Conservation (phyloP, 1,140 invertebrate species). For the Eumaeus atala region DNA sequence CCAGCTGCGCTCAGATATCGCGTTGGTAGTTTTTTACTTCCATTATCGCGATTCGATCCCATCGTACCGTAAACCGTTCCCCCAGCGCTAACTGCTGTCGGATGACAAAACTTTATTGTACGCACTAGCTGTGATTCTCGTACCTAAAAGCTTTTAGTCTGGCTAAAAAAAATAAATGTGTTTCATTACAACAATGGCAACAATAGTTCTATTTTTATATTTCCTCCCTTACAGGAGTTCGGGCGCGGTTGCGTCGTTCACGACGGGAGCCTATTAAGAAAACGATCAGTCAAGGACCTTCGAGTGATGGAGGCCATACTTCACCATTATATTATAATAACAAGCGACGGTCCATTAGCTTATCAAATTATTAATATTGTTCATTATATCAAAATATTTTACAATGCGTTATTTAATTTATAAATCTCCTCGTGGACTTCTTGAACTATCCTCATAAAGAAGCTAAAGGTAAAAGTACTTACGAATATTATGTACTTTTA, state of each 20-base stretch:
- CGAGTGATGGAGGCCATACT: neutral
- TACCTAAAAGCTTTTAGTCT: conserved; percentile 1
- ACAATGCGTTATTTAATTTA: too few relatives aligned
- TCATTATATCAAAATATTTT: too few relatives aligned
- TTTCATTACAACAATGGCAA: conserved; percentile 2
- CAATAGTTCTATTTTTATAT: neutral
- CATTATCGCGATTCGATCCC: neutral
- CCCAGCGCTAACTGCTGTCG: neutral
- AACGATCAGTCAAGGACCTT: conserved; percentile 5
- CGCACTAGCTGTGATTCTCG: conserved; percentile 1
- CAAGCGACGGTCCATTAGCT: neutral
- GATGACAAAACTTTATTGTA: conserved; percentile 5
- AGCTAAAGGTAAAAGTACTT: too few relatives aligned
- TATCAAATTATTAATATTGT: too few relatives aligned
- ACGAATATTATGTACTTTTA: too few relatives aligned
- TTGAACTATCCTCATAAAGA: too few relatives aligned
- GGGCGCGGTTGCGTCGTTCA: neutral
- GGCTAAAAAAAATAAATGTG: neutral
- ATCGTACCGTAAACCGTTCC: neutral
- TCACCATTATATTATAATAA: conserved; percentile 4
- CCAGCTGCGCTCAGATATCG: neutral
- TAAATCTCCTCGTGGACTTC: too few relatives aligned
- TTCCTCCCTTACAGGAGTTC: neutral
- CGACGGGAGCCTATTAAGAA: conserved; percentile 6
- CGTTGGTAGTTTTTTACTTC: neutral